A percentile compares a stretch with the other conserved stretches of the same genome.
These are phyloP conservation scores for Lophochroa leadbeateri DNA, from an alignment of 2,113 vertebrate species.

Conservation along the genomic window DNA sequence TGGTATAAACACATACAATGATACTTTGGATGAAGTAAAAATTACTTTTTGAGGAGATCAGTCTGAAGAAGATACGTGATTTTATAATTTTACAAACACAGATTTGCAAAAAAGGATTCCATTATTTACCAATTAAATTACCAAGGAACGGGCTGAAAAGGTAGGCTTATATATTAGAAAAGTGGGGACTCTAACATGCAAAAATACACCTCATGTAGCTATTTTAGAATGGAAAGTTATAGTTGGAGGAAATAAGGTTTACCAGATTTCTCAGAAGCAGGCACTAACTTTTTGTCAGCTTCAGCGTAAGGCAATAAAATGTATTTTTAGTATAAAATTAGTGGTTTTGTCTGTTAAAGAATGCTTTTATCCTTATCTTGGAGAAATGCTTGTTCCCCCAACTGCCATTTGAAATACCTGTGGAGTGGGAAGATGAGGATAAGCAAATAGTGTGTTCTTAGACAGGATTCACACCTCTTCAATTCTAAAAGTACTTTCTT, in stretches of 20 bases:
- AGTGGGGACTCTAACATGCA: neutral
- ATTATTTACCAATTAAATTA: neutral
- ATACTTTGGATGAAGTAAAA: neutral
- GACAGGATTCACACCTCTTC: conserved; percentile 45
- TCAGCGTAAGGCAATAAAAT: neutral
- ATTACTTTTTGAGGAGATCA: neutral
- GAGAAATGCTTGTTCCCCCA: neutral
- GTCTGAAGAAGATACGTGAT: neutral
- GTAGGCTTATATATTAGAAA: neutral
- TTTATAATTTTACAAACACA: neutral
- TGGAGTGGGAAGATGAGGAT: conserved; percentile 30
- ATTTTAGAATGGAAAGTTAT: neutral
- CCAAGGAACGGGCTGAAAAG: neutral
- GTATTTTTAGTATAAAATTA: neutral
- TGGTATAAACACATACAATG: neutral
- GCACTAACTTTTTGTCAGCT: neutral
- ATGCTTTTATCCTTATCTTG: neutral
- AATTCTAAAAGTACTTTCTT: neutral
- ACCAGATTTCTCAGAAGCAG: neutral
- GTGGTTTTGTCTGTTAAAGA: neutral
- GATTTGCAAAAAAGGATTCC: neutral
- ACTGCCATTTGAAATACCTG: neutral
- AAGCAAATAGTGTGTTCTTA: conserved; percentile 46
- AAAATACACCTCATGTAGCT: neutral
- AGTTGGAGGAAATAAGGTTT: neutral